Evolutionary conservation across 2,797 vertebrate species (phyloP), one percentile per base, ranked within the genome.

Genomic region (Microctenopoma lineatum): DNA sequence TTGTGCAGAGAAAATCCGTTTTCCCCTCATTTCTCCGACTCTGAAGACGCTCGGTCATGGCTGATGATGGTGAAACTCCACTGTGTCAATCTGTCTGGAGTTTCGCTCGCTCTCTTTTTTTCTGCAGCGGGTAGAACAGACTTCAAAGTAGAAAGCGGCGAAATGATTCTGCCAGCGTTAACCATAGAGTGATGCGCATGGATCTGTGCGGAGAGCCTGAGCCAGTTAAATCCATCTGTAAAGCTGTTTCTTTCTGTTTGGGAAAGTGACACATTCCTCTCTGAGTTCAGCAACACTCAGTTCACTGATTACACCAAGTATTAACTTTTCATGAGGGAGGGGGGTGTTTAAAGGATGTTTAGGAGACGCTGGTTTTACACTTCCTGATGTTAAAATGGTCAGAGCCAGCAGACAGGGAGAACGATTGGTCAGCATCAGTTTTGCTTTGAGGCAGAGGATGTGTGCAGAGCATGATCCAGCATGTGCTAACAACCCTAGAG

Each of bases 401-500:
- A 25, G 26, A 59, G 41, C 13, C 4, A 27, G 13, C 39, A 41
- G 39, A 15, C 13, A 16, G 41, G 13, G 52, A 48, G 15, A 14
- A 53, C 56, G 70, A 66, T 1, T 41, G 53, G 42, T 47, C 7
- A 68, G 21, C 46, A 60, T 68, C 27, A 29, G 56, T 50, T 59
- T 47, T 26, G 27, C 15, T 52, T 5, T 6, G 2, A 5, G 18
- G 44, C 27, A 21, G 4, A 44, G 32, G 3, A 29, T 25, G 11
- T 4, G 13, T 29, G 18, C 39, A 41, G 13, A 14, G 16, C 4
- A 8, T 36, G 27, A 47, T 15, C 25, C 1, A 44, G 32, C 45
- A 1, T 38, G 10, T 60, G 11, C 4, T 0, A 21, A 44, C 32
- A 34, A 9, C 9, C 1, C 7, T 34, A 7, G 27, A 6, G 4